phyloP scores from a whole-genome alignment of 1,140 invertebrate species.

The Ostrea edulis region DNA sequence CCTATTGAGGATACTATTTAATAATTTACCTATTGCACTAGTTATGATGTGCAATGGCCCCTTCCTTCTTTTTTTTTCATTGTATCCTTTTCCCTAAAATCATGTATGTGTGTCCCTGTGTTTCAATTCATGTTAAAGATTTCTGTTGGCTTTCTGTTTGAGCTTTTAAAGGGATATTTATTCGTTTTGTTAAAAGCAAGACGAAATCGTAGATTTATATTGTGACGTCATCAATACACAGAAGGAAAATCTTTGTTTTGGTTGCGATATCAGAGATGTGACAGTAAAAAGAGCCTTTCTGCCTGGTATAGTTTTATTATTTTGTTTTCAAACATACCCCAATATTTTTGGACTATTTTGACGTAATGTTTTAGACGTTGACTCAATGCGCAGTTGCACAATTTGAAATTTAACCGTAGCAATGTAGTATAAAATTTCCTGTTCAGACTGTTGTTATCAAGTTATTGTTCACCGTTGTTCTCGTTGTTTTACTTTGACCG shows the following conservation, averaged over 20 bases:
- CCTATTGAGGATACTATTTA: too few relatives aligned
- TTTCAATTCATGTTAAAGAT: too few relatives aligned
- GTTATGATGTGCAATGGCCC: too few relatives aligned
- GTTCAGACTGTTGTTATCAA: not conserved
- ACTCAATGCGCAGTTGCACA: not conserved
- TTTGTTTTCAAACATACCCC: not conserved
- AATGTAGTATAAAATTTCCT: not conserved
- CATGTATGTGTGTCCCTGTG: too few relatives aligned
- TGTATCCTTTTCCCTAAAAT: too few relatives aligned
- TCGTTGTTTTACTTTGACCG: not conserved
- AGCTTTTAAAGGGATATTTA: too few relatives aligned
- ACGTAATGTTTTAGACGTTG: not conserved
- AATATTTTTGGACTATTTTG: not conserved
- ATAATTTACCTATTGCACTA: too few relatives aligned
- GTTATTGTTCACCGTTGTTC: not conserved
- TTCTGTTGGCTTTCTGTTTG: too few relatives aligned
- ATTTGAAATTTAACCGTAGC: not conserved
- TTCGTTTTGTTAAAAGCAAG: too few relatives aligned
- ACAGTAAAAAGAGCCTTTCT: not conserved
- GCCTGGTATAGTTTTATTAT: not conserved
- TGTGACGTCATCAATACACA: conserved; percentile 22
- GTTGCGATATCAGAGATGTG: not conserved
- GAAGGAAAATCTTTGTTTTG: conserved; percentile 35
- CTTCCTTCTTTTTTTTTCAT: too few relatives aligned
- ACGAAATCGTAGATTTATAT: not conserved